These are phyloP conservation scores for Nilaparvata lugens DNA, from an alignment of 1,140 invertebrate species.

Conservation along the genomic window DNA sequence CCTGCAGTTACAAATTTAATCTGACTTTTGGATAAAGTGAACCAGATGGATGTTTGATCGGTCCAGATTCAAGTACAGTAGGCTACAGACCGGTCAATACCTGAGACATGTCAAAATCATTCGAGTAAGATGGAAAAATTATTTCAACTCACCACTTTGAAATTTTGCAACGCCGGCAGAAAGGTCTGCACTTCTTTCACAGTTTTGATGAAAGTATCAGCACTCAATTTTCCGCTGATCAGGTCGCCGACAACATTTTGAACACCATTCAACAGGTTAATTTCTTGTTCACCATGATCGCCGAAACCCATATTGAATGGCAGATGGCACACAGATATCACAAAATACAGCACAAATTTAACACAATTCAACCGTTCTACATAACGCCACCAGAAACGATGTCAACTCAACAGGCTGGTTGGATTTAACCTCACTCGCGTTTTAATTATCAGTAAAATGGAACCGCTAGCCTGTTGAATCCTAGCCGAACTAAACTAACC, in stretches of 20 bases:
- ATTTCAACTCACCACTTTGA: constrained; percentile 40
- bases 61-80: too few relatives aligned
- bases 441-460: neutral
- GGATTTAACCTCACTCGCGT: too few relatives aligned
- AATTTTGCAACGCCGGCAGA: constrained; percentile 38
- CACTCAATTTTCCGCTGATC: constrained; percentile 16
- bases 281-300: constrained; percentile 7
- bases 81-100: too few relatives aligned
- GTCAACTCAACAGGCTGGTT: neutral
- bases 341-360: neutral
- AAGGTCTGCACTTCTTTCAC: constrained; percentile 36
- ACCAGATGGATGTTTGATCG: neutral
- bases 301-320: constrained; percentile 7
- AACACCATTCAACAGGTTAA: constrained; percentile 17
- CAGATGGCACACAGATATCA: neutral
- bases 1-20: too few relatives aligned
- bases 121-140: neutral
- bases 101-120: too few relatives aligned
- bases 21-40: too few relatives aligned
- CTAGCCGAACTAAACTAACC: too few relatives aligned
- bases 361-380: neutral
- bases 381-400: neutral
- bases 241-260: constrained; percentile 15
- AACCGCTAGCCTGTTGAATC: neutral
- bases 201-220: constrained; percentile 36